These are phyloP conservation scores for Pissodes strobi DNA, from an alignment of 1,140 invertebrate species.

Conservation along the genomic window DNA sequence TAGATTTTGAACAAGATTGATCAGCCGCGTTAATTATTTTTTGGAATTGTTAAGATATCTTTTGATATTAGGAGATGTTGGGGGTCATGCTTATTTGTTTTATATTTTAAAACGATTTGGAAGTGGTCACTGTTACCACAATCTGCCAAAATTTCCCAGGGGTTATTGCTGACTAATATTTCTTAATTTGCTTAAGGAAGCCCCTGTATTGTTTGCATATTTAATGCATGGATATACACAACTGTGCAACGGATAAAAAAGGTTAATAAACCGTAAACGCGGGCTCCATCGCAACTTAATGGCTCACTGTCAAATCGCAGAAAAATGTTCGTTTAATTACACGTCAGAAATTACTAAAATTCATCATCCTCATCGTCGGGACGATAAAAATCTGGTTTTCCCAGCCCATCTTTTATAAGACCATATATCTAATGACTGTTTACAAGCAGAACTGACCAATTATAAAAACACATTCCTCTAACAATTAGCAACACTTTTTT, in stretches of 20 bases:
- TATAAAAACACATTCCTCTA: slow-evolving; percentile 1
- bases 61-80: no score
- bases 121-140: no score
- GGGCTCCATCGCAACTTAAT: neutral
- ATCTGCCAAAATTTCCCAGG: no score
- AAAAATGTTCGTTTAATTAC: neutral
- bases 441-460: neutral
- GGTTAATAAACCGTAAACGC: neutral
- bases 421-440: neutral
- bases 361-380: neutral
- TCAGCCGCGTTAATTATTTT: no score
- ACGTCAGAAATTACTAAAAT: neutral
- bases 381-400: slow-evolving; percentile 4
- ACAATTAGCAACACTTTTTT: neutral
- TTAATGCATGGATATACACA: no score
- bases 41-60: no score
- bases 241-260: neutral
- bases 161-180: no score
- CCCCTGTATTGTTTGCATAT: no score
- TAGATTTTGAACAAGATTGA: no score
- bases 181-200: no score
- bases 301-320: neutral
- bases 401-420: neutral
- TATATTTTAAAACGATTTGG: no score
- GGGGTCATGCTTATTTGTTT: no score